Percentiles rank a stretch among this genome's conserved stretches.
phyloP scores from a whole-genome alignment of 2,888 invertebrate species.

The Xestobium rufovillosum region DNA sequence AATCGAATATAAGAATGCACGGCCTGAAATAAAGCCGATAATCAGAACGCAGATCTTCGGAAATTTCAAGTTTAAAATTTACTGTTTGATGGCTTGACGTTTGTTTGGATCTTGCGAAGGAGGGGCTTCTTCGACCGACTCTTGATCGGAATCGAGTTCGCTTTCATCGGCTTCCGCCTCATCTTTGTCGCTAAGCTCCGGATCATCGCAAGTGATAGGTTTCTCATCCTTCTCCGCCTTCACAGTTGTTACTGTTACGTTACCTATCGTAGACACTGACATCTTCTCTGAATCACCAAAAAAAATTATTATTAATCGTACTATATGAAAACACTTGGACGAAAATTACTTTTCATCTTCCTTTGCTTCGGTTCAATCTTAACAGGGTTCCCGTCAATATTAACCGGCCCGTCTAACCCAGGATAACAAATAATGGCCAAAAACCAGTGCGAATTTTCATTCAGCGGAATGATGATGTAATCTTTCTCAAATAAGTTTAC shows the following conservation, averaged over 20 bases:
- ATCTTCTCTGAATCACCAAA: not conserved
- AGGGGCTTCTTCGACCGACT: conserved; percentile 38
- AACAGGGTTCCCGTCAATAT: conserved; percentile 57
- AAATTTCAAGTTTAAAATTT: conserved; percentile 34
- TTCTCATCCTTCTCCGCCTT: conserved; percentile 44
- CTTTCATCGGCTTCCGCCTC: conserved; percentile 70
- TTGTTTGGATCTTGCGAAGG: conserved; percentile 23
- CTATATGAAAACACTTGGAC: no score
- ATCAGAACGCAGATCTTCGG: not conserved
- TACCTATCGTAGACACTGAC: conserved; percentile 58
- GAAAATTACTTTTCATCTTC: conserved; percentile 38
- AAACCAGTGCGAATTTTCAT: conserved; percentile 98
- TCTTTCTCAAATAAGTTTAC: conserved; percentile 96
- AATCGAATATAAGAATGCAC: conserved; percentile 93
- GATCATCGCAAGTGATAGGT: conserved; percentile 59
- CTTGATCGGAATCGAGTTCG: conserved; percentile 50
- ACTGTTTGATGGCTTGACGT: conserved; percentile 58
- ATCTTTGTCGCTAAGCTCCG: conserved; percentile 62
- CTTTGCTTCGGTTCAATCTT: conserved; percentile 42
- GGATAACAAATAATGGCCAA: conserved; percentile 95
- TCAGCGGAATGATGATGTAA: conserved; percentile 93
- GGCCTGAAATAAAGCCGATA: conserved; percentile 56
- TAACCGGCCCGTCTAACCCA: conserved; percentile 63
- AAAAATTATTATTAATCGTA: no score
- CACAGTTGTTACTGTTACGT: conserved; percentile 54